phyloP scores from a whole-genome alignment of 2,113 vertebrate species.

The Struthidea cinerea region DNA sequence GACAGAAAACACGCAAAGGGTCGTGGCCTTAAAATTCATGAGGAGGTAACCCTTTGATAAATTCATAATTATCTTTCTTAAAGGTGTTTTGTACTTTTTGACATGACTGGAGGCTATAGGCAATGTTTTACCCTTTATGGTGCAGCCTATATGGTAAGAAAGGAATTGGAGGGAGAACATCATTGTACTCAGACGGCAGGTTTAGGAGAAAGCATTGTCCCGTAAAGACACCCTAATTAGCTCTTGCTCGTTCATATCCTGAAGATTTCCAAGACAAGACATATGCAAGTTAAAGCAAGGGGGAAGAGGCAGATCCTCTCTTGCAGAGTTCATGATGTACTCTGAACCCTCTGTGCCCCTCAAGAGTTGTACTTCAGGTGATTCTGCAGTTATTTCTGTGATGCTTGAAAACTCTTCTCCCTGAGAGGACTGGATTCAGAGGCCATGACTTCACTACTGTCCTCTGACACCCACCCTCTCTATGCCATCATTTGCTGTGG shows the following conservation, averaged over 20 bases:
- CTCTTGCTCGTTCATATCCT: neutral
- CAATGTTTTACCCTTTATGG: neutral
- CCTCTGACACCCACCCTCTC: neutral
- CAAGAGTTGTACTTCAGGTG: neutral
- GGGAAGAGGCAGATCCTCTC: neutral
- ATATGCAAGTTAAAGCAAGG: neutral
- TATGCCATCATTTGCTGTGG: fast-evolving
- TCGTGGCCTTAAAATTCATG: slow-evolving; percentile 60
- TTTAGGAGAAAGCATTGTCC: neutral
- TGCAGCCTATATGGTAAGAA: neutral
- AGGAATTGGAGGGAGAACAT: neutral
- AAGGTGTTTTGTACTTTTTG: neutral
- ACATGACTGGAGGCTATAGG: neutral
- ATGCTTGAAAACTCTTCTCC: neutral
- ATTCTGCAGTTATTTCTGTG: neutral
- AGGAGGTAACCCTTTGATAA: slow-evolving; percentile 66
- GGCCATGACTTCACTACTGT: neutral
- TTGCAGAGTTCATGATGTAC: neutral
- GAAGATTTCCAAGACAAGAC: neutral
- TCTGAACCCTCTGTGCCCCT: neutral
- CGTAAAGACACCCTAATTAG: neutral
- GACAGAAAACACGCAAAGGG: slow-evolving; percentile 67
- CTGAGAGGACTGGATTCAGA: neutral
- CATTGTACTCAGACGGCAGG: neutral
- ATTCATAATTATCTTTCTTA: neutral